These are phyloP conservation scores for Erinaceus europaeus DNA, from an alignment of 2,113 vertebrate species.

Conservation along the genomic window DNA sequence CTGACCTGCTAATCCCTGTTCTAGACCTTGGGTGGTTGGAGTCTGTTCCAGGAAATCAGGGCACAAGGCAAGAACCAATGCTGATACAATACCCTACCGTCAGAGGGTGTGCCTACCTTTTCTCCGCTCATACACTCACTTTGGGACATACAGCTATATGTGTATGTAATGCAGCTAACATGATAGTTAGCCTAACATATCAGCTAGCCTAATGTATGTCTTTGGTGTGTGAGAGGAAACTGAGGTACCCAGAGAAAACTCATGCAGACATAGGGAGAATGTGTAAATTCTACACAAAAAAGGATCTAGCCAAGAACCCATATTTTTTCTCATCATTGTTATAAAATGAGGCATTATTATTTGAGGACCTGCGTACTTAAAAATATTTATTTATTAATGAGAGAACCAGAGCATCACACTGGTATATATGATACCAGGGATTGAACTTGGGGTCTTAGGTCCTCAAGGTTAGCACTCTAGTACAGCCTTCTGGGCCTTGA, in stretches of 20 bases:
- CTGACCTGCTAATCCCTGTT: neutral
- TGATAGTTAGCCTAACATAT: neutral
- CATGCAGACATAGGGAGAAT: neutral
- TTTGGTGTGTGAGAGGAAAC: neutral
- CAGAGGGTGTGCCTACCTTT: no score
- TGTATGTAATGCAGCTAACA: no score
- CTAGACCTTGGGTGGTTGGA: neutral
- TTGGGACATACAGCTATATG: no score
- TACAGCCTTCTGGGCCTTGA: neutral
- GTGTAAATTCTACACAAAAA: neutral
- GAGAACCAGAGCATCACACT: no score
- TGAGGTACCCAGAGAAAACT: neutral
- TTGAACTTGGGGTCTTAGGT: no score
- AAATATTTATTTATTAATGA: no score
- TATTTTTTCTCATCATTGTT: neutral
- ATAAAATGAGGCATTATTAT: neutral
- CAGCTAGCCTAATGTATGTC: neutral
- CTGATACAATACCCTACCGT: neutral
- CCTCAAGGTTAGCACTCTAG: neutral
- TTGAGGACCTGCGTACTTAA: neutral
- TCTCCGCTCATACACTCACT: neutral
- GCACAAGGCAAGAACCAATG: neutral
- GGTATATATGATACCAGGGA: no score
- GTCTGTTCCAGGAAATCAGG: neutral
- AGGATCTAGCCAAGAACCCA: no score